Percentiles rank a stretch among this genome's conserved stretches.
Evolutionary conservation across 35 echinoderm and acorn worm species (phyloP).

Genomic region (Heliocidaris tuberculata): DNA sequence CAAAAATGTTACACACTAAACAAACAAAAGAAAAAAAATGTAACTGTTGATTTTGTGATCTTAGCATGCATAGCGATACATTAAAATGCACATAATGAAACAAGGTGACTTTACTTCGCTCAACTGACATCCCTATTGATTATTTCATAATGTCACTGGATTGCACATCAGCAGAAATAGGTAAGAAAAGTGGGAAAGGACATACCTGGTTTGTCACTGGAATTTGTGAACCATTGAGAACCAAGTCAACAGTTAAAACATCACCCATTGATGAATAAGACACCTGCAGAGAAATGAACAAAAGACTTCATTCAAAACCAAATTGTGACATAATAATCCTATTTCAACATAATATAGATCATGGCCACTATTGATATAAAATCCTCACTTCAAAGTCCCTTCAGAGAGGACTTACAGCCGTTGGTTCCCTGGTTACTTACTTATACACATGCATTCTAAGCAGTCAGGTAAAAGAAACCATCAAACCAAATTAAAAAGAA

Average conservation of each 20-base stretch:
- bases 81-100: too few relatives aligned
- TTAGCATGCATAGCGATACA: background rate
- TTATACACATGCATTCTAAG: too few relatives aligned
- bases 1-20: background rate
- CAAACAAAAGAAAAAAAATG: background rate
- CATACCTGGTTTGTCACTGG: conserved; percentile 85
- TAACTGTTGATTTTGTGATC: background rate
- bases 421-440: too few relatives aligned
- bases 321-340: too few relatives aligned
- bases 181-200: background rate
- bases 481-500: too few relatives aligned
- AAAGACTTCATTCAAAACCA: too few relatives aligned
- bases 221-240: conserved; percentile 76
- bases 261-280: conserved; percentile 83
- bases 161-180: background rate
- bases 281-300: conserved; percentile 49
- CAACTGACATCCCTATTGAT: background rate
- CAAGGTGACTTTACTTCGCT: too few relatives aligned
- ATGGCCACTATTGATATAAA: too few relatives aligned
- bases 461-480: too few relatives aligned
- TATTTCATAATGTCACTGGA: background rate
- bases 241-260: conserved; percentile 76
- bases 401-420: too few relatives aligned
- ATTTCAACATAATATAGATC: too few relatives aligned
- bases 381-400: too few relatives aligned